phyloP scores from a whole-genome alignment of 2,888 invertebrate species.

The Zaprionus bogoriensis region DNA sequence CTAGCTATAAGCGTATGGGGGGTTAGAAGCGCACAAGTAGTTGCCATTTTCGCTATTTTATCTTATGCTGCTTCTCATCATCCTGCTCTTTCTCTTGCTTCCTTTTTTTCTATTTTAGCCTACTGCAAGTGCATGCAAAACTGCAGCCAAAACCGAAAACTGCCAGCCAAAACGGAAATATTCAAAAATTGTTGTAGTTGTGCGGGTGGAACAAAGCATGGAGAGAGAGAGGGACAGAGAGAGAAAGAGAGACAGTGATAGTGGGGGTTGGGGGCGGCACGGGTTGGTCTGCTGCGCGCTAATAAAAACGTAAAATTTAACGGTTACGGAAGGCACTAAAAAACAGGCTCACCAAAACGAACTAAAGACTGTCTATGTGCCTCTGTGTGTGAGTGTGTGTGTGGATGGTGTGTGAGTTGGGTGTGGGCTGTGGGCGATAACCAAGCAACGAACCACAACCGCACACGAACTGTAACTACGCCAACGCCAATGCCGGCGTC shows the following conservation, averaged over 20 bases:
- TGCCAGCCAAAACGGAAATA: constrained; percentile 73
- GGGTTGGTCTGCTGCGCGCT: constrained; percentile 62
- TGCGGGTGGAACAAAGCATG: constrained; percentile 11
- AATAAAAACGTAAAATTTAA: constrained; percentile 78
- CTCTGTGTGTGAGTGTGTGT: no score
- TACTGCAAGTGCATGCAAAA: constrained; percentile 78
- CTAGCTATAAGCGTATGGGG: no score
- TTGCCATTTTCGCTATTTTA: constrained; percentile 15
- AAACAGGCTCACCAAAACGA: constrained; percentile 78
- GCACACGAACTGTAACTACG: constrained; percentile 73
- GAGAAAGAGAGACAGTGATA: background rate
- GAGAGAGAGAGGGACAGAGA: background rate
- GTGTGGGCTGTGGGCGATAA: constrained; percentile 57
- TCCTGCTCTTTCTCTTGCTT: constrained; percentile 13
- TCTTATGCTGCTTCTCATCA: constrained; percentile 6
- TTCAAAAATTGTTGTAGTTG: constrained; percentile 65
- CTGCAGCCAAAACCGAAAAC: constrained; percentile 61
- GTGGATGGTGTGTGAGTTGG: background rate
- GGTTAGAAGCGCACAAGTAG: background rate
- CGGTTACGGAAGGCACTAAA: constrained; percentile 79
- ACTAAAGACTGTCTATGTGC: no score
- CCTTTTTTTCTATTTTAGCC: constrained; percentile 22
- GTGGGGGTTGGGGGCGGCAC: background rate
- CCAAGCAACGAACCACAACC: constrained; percentile 76
- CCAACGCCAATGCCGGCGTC: constrained; percentile 52